phyloP scores from a whole-genome alignment of 2,113 vertebrate species.

The Pachyramphus minor region DNA sequence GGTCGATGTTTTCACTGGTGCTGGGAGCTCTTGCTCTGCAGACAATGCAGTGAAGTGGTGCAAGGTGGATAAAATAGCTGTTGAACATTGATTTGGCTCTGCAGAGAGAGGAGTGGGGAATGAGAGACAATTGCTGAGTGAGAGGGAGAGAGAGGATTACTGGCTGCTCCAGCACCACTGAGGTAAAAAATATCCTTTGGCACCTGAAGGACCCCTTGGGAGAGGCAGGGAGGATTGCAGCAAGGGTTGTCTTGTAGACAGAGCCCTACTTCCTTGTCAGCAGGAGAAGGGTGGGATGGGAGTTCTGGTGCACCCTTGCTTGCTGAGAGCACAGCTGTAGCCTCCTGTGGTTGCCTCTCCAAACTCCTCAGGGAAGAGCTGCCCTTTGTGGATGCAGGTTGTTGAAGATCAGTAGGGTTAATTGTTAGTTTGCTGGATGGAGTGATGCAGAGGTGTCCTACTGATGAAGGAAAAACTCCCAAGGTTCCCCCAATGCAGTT shows the following conservation, averaged over 20 bases:
- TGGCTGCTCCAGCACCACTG: background rate
- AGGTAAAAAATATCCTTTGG: background rate
- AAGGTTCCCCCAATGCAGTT: background rate
- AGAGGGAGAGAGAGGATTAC: background rate
- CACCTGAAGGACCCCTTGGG: background rate
- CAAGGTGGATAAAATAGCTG: background rate
- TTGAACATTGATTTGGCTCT: background rate
- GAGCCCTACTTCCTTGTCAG: fast-evolving
- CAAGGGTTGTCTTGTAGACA: background rate
- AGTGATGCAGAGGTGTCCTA: fast-evolving
- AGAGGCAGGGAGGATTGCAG: background rate
- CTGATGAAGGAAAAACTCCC: background rate
- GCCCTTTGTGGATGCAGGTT: background rate
- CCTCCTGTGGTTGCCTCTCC: background rate
- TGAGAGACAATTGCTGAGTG: background rate
- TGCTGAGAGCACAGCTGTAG: background rate
- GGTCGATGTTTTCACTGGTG: background rate
- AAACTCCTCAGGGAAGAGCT: background rate
- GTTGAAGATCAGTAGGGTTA: background rate
- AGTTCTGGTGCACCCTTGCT: background rate
- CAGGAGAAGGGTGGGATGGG: background rate
- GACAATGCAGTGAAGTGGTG: fast-evolving
- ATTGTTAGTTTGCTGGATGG: background rate
- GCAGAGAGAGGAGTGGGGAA: background rate
- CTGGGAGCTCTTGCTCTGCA: background rate